Percentiles rank a stretch among this genome's conserved stretches.
phyloP scores from a whole-genome alignment of 2,113 vertebrate genomes.

The Acinonyx jubatus region DNA sequence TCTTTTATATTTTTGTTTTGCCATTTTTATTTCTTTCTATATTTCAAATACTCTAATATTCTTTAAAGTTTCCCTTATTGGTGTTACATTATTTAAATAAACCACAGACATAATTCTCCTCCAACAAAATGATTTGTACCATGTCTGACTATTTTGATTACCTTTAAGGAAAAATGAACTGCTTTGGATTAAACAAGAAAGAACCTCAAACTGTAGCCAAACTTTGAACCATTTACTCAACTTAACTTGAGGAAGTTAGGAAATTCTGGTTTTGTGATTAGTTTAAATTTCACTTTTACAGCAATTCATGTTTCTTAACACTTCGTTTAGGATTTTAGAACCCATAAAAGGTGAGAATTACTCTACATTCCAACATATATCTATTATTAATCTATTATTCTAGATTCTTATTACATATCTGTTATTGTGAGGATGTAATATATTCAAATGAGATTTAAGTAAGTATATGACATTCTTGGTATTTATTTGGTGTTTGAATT shows the following conservation, averaged over 20 bases:
- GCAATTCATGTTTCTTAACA: conserved; percentile 52
- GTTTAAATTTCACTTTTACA: conserved; percentile 56
- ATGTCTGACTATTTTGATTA: conserved; percentile 79
- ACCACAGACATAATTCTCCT: conserved; percentile 77
- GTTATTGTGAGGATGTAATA: conserved; percentile 25
- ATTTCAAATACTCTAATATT: conserved; percentile 75
- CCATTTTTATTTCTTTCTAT: conserved; percentile 79
- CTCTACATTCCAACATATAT: conserved; percentile 31
- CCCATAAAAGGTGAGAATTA: conserved; percentile 33
- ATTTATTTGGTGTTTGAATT: conserved; percentile 22
- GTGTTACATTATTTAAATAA: conserved; percentile 81
- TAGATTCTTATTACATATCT: conserved; percentile 40
- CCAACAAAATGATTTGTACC: conserved; percentile 78
- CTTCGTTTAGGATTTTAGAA: conserved; percentile 55
- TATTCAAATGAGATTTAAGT: conserved; percentile 39
- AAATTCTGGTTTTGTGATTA: conserved; percentile 65
- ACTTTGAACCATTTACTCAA: conserved; percentile 66
- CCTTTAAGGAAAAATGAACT: conserved; percentile 75
- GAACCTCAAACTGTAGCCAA: conserved; percentile 68
- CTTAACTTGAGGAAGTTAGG: conserved; percentile 59
- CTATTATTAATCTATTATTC: conserved; percentile 35
- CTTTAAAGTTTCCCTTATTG: conserved; percentile 77
- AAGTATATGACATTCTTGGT: conserved; percentile 29
- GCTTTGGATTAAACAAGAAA: conserved; percentile 75
- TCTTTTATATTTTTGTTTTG: conserved; percentile 79